Evolutionary conservation across 1,140 invertebrate species (phyloP).

Genomic region (Dendrolimus kikuchii): DNA sequence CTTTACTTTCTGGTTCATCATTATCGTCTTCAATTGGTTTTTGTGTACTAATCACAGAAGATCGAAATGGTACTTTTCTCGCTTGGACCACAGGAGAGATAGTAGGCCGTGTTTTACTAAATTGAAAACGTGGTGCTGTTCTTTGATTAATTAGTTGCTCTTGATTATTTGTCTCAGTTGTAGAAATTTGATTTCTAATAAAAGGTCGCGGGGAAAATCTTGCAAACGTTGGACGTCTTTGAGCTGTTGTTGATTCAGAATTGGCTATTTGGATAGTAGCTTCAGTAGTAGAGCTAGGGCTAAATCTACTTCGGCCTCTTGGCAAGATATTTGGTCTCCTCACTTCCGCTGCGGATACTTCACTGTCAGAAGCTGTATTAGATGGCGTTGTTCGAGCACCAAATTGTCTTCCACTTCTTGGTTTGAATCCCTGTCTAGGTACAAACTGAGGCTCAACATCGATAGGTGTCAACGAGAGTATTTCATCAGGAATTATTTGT

Average conservation of each 20-base stretch:
- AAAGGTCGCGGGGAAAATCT: conserved; percentile 65
- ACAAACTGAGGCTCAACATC: conserved; percentile 32
- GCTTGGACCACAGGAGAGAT: conserved; percentile 26
- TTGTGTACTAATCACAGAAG: conserved; percentile 20
- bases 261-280: conserved; percentile 22
- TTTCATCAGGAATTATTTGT: conserved; percentile 34
- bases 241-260: conserved; percentile 25
- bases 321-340: conserved; percentile 36
- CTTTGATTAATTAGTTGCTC: conserved; percentile 25
- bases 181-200: conserved; percentile 25
- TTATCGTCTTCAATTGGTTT: conserved; percentile 31
- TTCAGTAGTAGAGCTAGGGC: conserved; percentile 32
- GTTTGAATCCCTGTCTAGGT: conserved; percentile 20
- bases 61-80: conserved; percentile 44
- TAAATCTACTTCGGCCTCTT: conserved; percentile 45
- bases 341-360: conserved; percentile 50
- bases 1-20: conserved; percentile 61
- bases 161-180: conserved; percentile 12
- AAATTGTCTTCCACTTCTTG: conserved; percentile 25
- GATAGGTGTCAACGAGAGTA: conserved; percentile 38
- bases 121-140: conserved; percentile 34
- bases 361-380: conserved; percentile 50
- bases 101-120: conserved; percentile 31
- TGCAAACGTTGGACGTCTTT: conserved; percentile 45
- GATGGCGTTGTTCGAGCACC: conserved; percentile 33